Evolutionary conservation across 1,140 invertebrate species (phyloP).

Genomic region (Drosophila eugracilis): DNA sequence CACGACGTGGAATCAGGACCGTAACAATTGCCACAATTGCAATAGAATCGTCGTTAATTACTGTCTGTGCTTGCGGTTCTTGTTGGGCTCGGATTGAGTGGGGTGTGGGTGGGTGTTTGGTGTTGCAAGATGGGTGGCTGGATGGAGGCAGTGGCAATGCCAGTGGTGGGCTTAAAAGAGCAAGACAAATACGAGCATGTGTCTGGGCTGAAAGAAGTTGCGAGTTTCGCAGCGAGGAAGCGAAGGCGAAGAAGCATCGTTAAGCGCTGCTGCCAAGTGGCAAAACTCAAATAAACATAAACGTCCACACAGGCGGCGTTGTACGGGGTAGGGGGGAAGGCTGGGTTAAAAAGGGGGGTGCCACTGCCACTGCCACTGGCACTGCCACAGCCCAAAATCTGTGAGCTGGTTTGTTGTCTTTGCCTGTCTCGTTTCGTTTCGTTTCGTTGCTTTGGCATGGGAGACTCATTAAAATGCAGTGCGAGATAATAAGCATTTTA

Average conservation of each 20-base stretch:
- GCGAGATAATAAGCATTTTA: conserved; percentile 85
- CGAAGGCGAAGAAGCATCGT: conserved; percentile 69
- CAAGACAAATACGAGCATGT: conserved; percentile 75
- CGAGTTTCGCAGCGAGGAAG: conserved; percentile 13
- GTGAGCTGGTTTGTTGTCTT: conserved; percentile 78
- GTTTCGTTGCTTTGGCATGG: conserved; percentile 32
- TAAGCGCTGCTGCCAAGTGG: conserved; percentile 81
- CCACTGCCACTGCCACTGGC: too few species aligned
- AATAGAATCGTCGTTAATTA: conserved; percentile 85
- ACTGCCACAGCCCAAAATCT: conserved; percentile 76
- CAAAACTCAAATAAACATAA: conserved; percentile 83
- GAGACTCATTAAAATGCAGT: conserved; percentile 84
- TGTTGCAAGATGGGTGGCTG: neutral
- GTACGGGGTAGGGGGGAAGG: neutral
- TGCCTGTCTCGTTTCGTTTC: conserved; percentile 32
- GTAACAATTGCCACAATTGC: conserved; percentile 85
- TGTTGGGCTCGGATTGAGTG: conserved; percentile 36
- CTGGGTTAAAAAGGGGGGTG: neutral
- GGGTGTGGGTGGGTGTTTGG: conserved; percentile 5
- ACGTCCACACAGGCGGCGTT: conserved; percentile 52
- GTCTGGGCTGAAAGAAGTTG: conserved; percentile 58
- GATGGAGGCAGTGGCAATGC: conserved; percentile 12
- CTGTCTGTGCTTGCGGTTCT: conserved; percentile 78
- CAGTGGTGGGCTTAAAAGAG: conserved; percentile 71
- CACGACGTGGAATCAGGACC: conserved; percentile 70